These are phyloP conservation scores for Lepus europaeus DNA, from an alignment of 2,113 vertebrate genomes.

Conservation along the genomic window DNA sequence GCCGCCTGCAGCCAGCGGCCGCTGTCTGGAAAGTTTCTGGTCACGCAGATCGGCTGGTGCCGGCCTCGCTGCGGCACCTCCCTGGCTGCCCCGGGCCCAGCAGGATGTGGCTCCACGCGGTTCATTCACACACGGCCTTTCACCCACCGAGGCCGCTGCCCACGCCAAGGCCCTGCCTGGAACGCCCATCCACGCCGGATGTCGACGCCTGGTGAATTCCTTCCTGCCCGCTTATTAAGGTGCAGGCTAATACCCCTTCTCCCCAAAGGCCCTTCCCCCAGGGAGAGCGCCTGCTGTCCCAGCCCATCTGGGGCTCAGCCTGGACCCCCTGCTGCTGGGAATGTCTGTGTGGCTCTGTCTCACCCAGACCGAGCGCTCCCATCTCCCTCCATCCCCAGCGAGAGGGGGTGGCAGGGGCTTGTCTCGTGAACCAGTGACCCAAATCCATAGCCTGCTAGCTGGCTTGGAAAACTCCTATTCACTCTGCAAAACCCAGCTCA, in stretches of 20 bases:
- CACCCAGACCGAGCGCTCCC: background rate
- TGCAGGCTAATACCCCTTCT: background rate
- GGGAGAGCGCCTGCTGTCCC: background rate
- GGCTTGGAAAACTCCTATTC: constrained; percentile 3
- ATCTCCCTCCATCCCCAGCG: background rate
- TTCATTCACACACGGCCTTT: constrained; percentile 45
- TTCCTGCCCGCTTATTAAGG: background rate
- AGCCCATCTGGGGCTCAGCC: background rate
- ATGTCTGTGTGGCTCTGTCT: background rate
- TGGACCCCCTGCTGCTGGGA: background rate
- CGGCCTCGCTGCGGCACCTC: background rate
- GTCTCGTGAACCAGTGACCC: background rate
- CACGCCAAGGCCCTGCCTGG: background rate
- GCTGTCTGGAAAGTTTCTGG: constrained; percentile 3
- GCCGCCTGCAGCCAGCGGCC: constrained; percentile 19
- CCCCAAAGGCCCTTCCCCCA: background rate
- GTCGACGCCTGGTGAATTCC: background rate
- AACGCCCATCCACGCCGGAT: background rate
- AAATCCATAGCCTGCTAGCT: background rate
- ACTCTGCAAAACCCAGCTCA: constrained; percentile 33
- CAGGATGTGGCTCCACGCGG: background rate
- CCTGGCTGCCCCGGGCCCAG: background rate
- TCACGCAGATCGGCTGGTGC: background rate
- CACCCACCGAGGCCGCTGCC: background rate
- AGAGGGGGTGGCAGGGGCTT: background rate